Conservation (phyloP, 2,797 vertebrate genomes). For the Typhlichthys subterraneus region DNA sequence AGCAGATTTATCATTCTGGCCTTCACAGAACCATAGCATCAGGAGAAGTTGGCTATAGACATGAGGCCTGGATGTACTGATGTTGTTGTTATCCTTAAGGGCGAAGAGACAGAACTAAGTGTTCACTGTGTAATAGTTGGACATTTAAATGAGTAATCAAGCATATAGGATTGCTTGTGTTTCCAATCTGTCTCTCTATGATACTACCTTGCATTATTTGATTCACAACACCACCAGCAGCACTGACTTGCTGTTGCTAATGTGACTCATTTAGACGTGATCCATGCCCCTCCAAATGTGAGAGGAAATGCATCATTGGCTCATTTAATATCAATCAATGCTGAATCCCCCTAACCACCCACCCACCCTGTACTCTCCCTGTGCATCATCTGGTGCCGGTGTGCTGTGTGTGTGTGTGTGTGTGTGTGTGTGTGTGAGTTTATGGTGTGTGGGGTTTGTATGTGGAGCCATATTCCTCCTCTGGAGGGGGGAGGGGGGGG, state of each 20-base stretch:
- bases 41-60: slow-evolving; percentile 30
- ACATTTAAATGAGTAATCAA: slow-evolving; percentile 33
- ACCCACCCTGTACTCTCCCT: slow-evolving; percentile 18
- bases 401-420: slow-evolving; percentile 53
- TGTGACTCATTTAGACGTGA: slow-evolving; percentile 72
- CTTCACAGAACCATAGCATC: slow-evolving; percentile 16
- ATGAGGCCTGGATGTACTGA: slow-evolving; percentile 7
- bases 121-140: slow-evolving; percentile 42
- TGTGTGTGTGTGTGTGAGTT: slow-evolving; percentile 48
- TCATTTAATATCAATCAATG: slow-evolving; percentile 77
- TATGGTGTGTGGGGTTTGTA: slow-evolving; percentile 62
- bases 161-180: background rate
- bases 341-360: slow-evolving; percentile 34
- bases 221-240: background rate
- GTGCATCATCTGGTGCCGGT: slow-evolving; percentile 62
- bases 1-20: slow-evolving; percentile 42
- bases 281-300: slow-evolving; percentile 56
- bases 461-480: slow-evolving; percentile 67
- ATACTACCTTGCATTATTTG: no score
- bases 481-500: slow-evolving; percentile 55
- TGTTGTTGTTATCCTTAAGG: no score
- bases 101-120: background rate
- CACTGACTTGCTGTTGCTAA: slow-evolving; percentile 62
- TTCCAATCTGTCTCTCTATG: no score
- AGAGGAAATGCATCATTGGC: slow-evolving; percentile 76